phyloP scores from a whole-genome alignment of 2,797 vertebrate species.

The Dermochelys coriacea region DNA sequence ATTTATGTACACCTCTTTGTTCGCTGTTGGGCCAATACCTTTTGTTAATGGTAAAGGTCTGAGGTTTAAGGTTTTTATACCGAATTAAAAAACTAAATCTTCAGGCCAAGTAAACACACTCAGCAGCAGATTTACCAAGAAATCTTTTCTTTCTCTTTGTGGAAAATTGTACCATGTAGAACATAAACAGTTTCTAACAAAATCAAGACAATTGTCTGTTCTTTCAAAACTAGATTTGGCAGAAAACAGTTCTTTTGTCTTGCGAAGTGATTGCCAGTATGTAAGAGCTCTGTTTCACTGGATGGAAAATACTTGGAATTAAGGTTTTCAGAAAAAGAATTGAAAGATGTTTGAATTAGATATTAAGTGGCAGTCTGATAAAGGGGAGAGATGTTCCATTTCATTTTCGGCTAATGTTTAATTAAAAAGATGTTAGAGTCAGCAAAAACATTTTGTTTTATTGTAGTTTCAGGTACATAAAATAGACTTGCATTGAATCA shows the following conservation, averaged over 20 bases:
- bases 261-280: conserved; percentile 38
- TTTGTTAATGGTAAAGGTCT: conserved; percentile 7
- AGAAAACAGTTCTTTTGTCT: conserved; percentile 48
- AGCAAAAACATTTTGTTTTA: conserved; percentile 73
- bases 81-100: not conserved
- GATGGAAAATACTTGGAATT: conserved; percentile 55
- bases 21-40: not conserved
- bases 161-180: conserved; percentile 7
- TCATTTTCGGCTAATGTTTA: conserved; percentile 73
- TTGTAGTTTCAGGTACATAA: conserved; percentile 68
- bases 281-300: conserved; percentile 30
- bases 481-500: conserved; percentile 41
- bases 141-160: not conserved
- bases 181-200: conserved; percentile 51
- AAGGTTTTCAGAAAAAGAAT: conserved; percentile 49
- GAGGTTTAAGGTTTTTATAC: not conserved
- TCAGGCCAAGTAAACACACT: not conserved
- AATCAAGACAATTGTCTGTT: conserved; percentile 50
- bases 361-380: conserved; percentile 68
- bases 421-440: conserved; percentile 71
- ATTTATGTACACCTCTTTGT: conserved; percentile 2
- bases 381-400: conserved; percentile 50
- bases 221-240: conserved; percentile 56
- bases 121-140: conserved; percentile 2
- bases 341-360: conserved; percentile 49